Evolutionary conservation across 2,113 vertebrate species (phyloP), one percentile per base, ranked within the genome.

Genomic region (Hucho hucho): DNA sequence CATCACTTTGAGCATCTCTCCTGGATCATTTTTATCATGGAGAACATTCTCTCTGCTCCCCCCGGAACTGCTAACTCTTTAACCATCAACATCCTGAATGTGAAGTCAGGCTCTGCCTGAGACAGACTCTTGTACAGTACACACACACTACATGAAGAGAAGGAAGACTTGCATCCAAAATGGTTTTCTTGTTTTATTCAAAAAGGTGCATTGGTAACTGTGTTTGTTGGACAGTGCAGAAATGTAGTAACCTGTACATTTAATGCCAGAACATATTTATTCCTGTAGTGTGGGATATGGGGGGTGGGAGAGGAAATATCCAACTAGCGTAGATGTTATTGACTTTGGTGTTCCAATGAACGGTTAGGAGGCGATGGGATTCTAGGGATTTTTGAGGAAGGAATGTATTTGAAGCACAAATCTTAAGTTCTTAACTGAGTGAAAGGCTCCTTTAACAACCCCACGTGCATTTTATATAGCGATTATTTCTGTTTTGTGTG

Each of bases 321-420:
- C 83, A 88, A 64, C 81, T 88, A 87, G 85, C 56, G 70, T 89
- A 85, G 81, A 84, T 78, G 81, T 88, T 79, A 78, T 64, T 29
- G 46, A 75, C 72, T 70, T 12, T 79, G 68, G 68, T 75, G 76
- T 90, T 87, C 84, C 65, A 78, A 70, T 66, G 47, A 73, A 70
- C 18, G n/a, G 69, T 76, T 85, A 61, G 53, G 65, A 72, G 64
- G 56, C 63, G 37, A 2, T 7, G 37, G 37, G 37, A 43, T 43
- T 43, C 37, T 43, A 43, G 37, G 37, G 32, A 26, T 72, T 84
- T 86, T 83, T 88, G 73, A 90, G 81, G 74, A 89, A 86, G 89
- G 89, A 92, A 93, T 92, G 91, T 92, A 90, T 88, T 87, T 65
- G 81, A 93, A 93, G 91, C 92, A 93, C 92, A 92, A 88, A 86